phyloP scores from a whole-genome alignment of 2,113 vertebrate species.

The Ptilorrhoa leucosticta region DNA sequence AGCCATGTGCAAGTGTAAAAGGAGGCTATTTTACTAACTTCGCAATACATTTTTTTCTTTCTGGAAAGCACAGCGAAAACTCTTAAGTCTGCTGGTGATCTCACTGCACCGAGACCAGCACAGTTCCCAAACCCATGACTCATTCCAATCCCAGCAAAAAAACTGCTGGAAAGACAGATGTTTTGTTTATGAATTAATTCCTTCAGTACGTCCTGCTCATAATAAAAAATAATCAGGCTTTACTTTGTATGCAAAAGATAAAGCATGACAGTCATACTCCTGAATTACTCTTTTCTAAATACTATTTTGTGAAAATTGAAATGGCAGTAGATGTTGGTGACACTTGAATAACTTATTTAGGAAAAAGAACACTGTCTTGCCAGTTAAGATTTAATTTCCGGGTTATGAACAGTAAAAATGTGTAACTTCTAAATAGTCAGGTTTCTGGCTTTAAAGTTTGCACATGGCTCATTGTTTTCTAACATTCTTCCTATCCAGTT shows the following conservation, averaged over 20 bases:
- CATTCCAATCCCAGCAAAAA: background rate
- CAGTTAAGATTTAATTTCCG: background rate
- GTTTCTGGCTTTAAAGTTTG: background rate
- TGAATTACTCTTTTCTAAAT: background rate
- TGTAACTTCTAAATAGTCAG: background rate
- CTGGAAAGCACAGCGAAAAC: background rate
- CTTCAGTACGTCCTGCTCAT: background rate
- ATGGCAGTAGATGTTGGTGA: background rate
- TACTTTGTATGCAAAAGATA: background rate
- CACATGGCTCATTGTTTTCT: background rate
- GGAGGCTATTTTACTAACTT: background rate
- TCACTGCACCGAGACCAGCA: background rate
- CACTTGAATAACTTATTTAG: background rate
- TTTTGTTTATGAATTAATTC: slow-evolving; percentile 40
- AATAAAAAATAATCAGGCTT: background rate
- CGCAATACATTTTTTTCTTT: background rate
- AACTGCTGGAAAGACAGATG: background rate
- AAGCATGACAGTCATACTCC: background rate
- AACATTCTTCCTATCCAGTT: background rate
- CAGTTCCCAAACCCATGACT: slow-evolving; percentile 20
- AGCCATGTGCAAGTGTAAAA: background rate
- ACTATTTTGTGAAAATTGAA: background rate
- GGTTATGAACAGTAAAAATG: background rate
- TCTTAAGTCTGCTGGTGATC: background rate
- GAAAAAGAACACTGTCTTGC: background rate